phyloP scores from a whole-genome alignment of 1,140 invertebrate species.

The Listronotus oregonensis region DNA sequence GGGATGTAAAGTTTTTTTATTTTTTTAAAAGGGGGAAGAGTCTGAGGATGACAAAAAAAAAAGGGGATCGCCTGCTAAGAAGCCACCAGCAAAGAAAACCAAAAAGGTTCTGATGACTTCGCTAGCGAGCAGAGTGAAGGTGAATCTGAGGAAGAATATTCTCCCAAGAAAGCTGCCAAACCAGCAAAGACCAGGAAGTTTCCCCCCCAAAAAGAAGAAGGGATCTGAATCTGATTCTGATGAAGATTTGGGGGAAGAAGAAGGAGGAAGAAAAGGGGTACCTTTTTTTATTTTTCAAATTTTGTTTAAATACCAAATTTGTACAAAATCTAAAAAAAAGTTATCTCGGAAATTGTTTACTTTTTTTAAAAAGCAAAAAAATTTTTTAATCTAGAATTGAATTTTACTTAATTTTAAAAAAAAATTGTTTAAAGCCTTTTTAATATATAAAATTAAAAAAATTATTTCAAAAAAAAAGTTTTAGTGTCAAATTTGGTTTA shows the following conservation, averaged over 20 bases:
- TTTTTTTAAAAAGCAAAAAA: too few relatives aligned
- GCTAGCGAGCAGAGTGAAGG: slow-evolving; percentile 66
- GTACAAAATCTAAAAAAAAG: too few relatives aligned
- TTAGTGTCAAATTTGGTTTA: too few relatives aligned
- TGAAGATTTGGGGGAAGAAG: slow-evolving; percentile 76
- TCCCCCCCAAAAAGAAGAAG: slow-evolving; percentile 68
- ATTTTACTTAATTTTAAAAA: too few relatives aligned
- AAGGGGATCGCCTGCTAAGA: slow-evolving; percentile 61
- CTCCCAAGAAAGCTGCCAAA: slow-evolving; percentile 66
- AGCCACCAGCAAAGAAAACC: slow-evolving; percentile 61
- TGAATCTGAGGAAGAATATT: slow-evolving; percentile 72
- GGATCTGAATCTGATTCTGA: slow-evolving; percentile 77
- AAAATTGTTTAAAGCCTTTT: too few relatives aligned
- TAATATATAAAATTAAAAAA: too few relatives aligned
- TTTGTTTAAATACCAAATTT: too few relatives aligned
- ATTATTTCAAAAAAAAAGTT: too few relatives aligned
- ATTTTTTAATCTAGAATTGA: too few relatives aligned
- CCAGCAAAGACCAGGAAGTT: slow-evolving; percentile 56
- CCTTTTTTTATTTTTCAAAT: too few relatives aligned
- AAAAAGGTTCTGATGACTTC: slow-evolving; percentile 65
- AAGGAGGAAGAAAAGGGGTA: slow-evolving; percentile 58
- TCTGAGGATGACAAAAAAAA: slow-evolving; percentile 68
- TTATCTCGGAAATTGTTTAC: too few relatives aligned
- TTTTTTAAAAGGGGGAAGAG: slow-evolving; percentile 57
- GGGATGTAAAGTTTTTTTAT: too few relatives aligned